These are phyloP conservation scores for Melanotus villosus DNA, from an alignment of 2,888 invertebrate species.

Conservation along the genomic window DNA sequence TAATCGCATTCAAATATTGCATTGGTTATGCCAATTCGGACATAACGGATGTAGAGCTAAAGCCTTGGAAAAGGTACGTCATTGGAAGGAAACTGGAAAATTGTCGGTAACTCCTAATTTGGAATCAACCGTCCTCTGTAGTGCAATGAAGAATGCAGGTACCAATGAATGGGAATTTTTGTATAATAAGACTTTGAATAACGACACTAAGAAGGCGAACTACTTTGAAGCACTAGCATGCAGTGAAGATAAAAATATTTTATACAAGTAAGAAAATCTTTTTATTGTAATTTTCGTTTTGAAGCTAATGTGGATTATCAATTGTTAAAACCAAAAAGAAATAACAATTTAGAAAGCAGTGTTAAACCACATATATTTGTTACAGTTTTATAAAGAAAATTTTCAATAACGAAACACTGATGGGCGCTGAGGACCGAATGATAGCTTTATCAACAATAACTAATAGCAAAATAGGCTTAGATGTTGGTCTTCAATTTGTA, in stretches of 20 bases:
- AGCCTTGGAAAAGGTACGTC: constrained; percentile 20
- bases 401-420: no score
- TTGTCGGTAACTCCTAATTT: constrained; percentile 72
- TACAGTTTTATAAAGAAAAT: no score
- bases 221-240: constrained; percentile 1
- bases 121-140: constrained; percentile 73
- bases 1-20: constrained; percentile 63
- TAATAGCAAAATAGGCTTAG: no score
- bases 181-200: constrained; percentile 66
- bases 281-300: no score
- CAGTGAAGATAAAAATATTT: constrained; percentile 4
- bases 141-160: constrained; percentile 72
- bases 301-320: no score
- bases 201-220: no score
- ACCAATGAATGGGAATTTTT: constrained; percentile 72
- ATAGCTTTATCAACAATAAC: no score
- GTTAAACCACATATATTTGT: no score
- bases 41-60: constrained; percentile 59
- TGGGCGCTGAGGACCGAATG: no score
- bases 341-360: no score
- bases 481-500: no score
- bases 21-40: constrained; percentile 61
- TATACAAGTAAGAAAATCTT: constrained; percentile 1
- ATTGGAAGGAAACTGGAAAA: constrained; percentile 35
- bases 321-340: no score